Conservation (phyloP, 2,797 vertebrate genomes). For the Danio tinwini region DNA sequence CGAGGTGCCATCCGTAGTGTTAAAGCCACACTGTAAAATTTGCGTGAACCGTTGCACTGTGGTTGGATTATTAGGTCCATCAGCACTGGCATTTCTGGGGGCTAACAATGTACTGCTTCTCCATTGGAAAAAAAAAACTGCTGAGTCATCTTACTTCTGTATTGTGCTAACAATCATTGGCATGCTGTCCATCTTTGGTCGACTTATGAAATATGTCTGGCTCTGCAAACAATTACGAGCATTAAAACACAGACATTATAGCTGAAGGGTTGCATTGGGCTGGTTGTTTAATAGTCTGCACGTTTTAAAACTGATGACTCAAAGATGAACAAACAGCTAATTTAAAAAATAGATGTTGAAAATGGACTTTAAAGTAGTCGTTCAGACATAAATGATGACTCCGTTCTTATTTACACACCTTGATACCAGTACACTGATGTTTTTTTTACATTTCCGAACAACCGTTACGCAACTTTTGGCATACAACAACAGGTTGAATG, state of each 20-base stretch:
- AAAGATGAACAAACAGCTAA: background rate
- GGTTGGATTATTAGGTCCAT: background rate
- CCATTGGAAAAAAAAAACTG: background rate
- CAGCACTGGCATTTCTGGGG: background rate
- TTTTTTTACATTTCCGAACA: background rate
- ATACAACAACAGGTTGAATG: background rate
- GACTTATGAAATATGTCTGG: slow-evolving; percentile 6
- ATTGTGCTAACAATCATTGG: slow-evolving; percentile 1
- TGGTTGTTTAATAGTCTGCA: background rate
- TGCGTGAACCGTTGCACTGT: background rate
- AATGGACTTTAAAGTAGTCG: background rate
- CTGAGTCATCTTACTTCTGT: background rate
- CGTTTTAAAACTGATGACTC: background rate
- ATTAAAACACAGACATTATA: background rate
- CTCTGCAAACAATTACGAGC: slow-evolving; percentile 6
- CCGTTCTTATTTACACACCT: background rate
- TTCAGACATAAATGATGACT: background rate
- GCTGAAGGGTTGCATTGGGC: background rate
- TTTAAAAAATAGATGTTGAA: background rate
- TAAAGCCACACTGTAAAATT: slow-evolving; percentile 13
- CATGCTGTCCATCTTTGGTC: slow-evolving; percentile 18
- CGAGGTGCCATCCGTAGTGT: slow-evolving; percentile 32
- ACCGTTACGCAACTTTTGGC: background rate
- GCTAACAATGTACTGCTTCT: background rate
- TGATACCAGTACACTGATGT: background rate